Evolutionary conservation across 2,797 vertebrate genomes (phyloP).

Genomic region (Galaxias olidus): DNA sequence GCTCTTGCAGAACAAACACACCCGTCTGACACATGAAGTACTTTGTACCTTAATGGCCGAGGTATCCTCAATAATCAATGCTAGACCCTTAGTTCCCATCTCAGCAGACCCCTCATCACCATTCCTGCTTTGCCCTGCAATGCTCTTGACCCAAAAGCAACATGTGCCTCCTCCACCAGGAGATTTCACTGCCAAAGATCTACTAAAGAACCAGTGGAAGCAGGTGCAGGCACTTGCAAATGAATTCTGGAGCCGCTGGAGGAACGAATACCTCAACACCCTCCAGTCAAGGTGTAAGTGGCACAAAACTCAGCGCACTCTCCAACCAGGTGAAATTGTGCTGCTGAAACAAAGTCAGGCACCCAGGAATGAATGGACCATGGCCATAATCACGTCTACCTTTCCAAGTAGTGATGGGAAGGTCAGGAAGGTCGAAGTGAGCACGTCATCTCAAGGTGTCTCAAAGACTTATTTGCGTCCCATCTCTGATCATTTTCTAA

Average conservation of each 20-base stretch:
- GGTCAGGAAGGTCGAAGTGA: no score
- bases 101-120: not conserved
- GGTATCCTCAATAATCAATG: not conserved
- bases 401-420: not conserved
- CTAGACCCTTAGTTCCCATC: no score
- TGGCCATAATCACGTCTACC: not conserved
- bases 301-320: not conserved
- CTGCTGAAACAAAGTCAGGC: not conserved
- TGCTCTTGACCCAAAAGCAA: not conserved
- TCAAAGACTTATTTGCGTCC: no score
- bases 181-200: not conserved
- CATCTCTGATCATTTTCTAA: no score
- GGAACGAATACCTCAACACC: not conserved
- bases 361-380: not conserved
- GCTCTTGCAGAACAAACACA: not conserved
- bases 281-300: not conserved
- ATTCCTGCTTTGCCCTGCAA: not conserved
- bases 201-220: not conserved
- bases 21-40: not conserved
- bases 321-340: not conserved
- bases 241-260: not conserved
- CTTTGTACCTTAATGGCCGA: not conserved
- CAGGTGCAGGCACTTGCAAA: slow-evolving; percentile 1
- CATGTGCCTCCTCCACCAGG: not conserved
- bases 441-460: no score